Evolutionary conservation across 1,140 invertebrate species (phyloP), one percentile per base, ranked within the genome.

Genomic region (Cotesia typhae): DNA sequence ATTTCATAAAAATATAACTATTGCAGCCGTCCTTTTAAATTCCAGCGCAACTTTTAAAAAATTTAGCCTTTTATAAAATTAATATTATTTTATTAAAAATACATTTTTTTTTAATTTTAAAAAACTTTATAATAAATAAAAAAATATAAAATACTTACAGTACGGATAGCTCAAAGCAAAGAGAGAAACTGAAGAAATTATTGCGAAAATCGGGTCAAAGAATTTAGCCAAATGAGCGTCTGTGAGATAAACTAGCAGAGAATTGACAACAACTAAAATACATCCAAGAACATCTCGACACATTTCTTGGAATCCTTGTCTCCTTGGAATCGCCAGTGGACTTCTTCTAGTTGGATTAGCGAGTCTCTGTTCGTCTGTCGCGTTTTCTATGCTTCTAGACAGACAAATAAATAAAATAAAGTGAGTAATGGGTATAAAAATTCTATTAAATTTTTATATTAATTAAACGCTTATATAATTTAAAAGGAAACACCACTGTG

Each of bases 161-260:
- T 93, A 94, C 2, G 92, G 92, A 85, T 91, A 93, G 74, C 92
- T 94, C 2, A 94, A 83, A 1, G 88, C 74, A 41, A 92, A 85
- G 6, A 94, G 80, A 0, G 90, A 82, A 0, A 89, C 78, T 3
- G 92, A 89, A 0, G 93, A 92, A 57, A 92, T 80, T 52, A 94
- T 90, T 0, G 92, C 90, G 20, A 94, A 79, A 12, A 88, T 79
- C 0, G 93, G 93, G 88, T 94, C 93, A n/a, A 93, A 87, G 71
- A 89, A 94, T 82, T 93, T 92, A 0, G 91, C 90, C 10, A 90
- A 82, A 10, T 88, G 74, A 36, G 87, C 82, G 64, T 92, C 88
- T 0, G 89, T 89, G 72, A 91, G 89, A 74, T 92, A 89, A 0
- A 94, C 90, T 12, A 92, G 82, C 1, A 90, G 78, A 0, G 92